Evolutionary conservation across 2,888 invertebrate genomes (phyloP), one percentile per base, ranked within the genome.

Genomic region (Helicoverpa assulta): DNA sequence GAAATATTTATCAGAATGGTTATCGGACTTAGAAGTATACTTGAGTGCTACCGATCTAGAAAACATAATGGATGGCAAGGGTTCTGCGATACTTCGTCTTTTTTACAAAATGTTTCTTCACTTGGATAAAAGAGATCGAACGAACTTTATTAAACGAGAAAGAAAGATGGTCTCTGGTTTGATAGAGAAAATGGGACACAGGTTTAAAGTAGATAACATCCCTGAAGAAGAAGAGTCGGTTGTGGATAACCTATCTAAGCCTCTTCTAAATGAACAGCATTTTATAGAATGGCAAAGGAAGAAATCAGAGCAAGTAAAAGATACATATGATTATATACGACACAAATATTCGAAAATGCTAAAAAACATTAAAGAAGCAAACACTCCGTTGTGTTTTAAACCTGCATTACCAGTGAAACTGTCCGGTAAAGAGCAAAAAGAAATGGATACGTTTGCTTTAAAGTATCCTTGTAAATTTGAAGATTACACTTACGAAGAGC

Each of bases 21-120:
- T 97, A 47, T 89, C 88, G 5, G 92, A 92, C 53, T 81, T 97
- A 5, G 95, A 96, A 54, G 91, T 97, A 0, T 81, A 90, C 56
- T 86, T 96, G 73, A 89, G 86, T 55, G 93, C 95, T 26, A 83
- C 92, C 4, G 96, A 96, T 63, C 82, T 96, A 56, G 86, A 89
- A 4, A 93, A 93, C 63, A 93, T 97, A 18, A 95, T 95, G 72
- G 91, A 93, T 65, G 96, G 96, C 0, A 94, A 91, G 69, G 96
- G 96, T 5, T 93, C 96, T 10, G 88, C 96, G 0, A 89, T 96
- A 7, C 89, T 97, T 5, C 94, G 96, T 40, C 83, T 97, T 1
- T 96, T 97, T 85, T 97, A 97, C 88, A 96, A 96, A 87, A 88
- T 97, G 5, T 97, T 96, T 84, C 90, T 97, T 10, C 94, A 95